Base-by-base conservation (phyloP, 1,140 invertebrate species). In the Drosophila nasuta region DNA sequence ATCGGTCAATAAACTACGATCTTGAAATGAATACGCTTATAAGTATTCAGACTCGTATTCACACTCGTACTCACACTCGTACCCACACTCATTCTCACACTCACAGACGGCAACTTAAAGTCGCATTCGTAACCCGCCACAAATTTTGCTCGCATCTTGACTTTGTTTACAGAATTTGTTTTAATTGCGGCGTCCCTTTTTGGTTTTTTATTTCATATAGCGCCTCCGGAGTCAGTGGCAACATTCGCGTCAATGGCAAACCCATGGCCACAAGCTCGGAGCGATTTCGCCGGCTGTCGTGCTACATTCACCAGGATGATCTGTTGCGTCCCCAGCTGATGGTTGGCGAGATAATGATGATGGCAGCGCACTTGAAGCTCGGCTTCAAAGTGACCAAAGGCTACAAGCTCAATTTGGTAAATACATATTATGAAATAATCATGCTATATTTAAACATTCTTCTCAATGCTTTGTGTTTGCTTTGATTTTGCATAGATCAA, bases 301-400 rank as follows among this genome's bases (percentile, higher is more conserved):
- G 96, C 83, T 98, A 98, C 93, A 98, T 98, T 80, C 97, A 97
- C 94, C 98, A 98, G 92, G 96, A 98, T 73, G 97, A 98, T 86
- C 92, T 97, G 49, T 93, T 97, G 20, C 95, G 97, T 76, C 95
- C 96, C 0, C 94, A 96, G 64, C 93, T 98, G 1, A 96, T 96
- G 0, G 97, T 98, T 1, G 94, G 94, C 45, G 97, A 98, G 93
- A 94, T 96, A 2, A 97, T 98, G 96, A 94, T 95, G 79, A 93
- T 97, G 57, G 96, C 97, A 1, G 97, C 97, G 5, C 95, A 97
- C 80, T 94, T 98, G 1, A 98, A 98, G 92, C 94, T 98, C n/a
- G 95, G 95, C 30, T 94, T 92, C 52, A 94, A 94, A 54, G 94
- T 94, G 10, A 92, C 96, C 45, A 92, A 91, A 58, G 66, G 75